These are phyloP conservation scores for Anodontia alba DNA, from an alignment of 2,888 invertebrate species.

Conservation along the genomic window DNA sequence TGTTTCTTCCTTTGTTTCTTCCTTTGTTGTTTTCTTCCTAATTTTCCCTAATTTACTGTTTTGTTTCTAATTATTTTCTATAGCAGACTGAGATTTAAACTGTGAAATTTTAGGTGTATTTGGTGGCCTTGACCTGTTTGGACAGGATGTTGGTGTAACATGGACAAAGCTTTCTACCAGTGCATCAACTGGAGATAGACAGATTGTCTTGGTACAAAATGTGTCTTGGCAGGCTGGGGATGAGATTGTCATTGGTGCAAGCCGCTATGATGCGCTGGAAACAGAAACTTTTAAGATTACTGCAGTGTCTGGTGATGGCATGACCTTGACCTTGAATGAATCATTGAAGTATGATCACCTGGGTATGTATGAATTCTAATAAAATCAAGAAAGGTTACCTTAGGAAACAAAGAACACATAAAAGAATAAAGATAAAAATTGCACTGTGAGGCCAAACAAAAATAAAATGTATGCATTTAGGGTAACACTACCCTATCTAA, in stretches of 20 bases:
- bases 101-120: slow-evolving; percentile 79
- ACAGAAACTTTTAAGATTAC: slow-evolving; percentile 76
- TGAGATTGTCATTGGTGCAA: slow-evolving; percentile 77
- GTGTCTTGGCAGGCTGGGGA: slow-evolving; percentile 76
- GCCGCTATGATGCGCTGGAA: slow-evolving; percentile 74
- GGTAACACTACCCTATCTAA: too few species aligned
- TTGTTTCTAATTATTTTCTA: too few species aligned
- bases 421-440: too few species aligned
- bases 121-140: slow-evolving; percentile 81
- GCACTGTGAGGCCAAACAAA: neutral
- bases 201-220: slow-evolving; percentile 65
- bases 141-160: slow-evolving; percentile 63
- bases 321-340: slow-evolving; percentile 73
- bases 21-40: too few species aligned
- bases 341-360: slow-evolving; percentile 74
- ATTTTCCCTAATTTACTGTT: too few species aligned
- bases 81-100: too few species aligned
- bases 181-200: slow-evolving; percentile 65
- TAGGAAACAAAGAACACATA: too few species aligned
- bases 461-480: neutral
- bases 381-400: too few species aligned
- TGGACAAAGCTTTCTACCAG: slow-evolving; percentile 76
- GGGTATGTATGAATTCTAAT: slow-evolving; percentile 61
- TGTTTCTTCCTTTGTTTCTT: too few species aligned
- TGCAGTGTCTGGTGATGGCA: slow-evolving; percentile 58